Percentiles rank a stretch among this genome's conserved stretches.
phyloP scores from a whole-genome alignment of 2,797 vertebrate species.

The Chrysolophus pictus region DNA sequence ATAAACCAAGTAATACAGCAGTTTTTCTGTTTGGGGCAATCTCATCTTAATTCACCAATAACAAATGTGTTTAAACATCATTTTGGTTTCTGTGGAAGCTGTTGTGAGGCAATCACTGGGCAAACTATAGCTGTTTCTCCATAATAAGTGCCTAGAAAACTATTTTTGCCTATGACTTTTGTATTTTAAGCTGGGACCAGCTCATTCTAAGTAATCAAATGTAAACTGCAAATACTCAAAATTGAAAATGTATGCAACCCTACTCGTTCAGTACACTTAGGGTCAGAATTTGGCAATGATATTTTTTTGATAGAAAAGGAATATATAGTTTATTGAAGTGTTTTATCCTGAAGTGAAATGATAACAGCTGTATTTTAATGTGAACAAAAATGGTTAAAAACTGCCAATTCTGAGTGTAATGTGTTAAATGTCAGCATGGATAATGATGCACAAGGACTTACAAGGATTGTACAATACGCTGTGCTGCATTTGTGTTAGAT shows the following conservation, averaged over 20 bases:
- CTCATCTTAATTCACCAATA: background rate
- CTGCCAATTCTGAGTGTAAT: background rate
- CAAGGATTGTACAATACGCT: background rate
- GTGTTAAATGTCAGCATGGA: background rate
- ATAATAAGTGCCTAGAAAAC: background rate
- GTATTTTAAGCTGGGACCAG: background rate
- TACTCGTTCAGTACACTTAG: background rate
- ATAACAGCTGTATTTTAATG: background rate
- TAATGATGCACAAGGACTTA: background rate
- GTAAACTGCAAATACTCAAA: background rate
- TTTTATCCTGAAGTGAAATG: background rate
- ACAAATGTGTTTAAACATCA: background rate
- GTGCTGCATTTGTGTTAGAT: background rate
- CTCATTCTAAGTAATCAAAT: background rate
- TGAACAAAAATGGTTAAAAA: background rate
- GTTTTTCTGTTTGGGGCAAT: background rate
- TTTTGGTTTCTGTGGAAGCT: background rate
- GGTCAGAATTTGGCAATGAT: background rate
- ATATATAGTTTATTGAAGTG: background rate
- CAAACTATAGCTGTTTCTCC: background rate
- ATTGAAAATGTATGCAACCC: background rate
- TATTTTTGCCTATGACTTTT: background rate
- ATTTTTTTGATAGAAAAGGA: background rate
- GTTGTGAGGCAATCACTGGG: background rate
- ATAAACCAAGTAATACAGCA: background rate